Evolutionary conservation across 2,113 vertebrate species (phyloP).

Genomic region (Cynopterus brachyotis): DNA sequence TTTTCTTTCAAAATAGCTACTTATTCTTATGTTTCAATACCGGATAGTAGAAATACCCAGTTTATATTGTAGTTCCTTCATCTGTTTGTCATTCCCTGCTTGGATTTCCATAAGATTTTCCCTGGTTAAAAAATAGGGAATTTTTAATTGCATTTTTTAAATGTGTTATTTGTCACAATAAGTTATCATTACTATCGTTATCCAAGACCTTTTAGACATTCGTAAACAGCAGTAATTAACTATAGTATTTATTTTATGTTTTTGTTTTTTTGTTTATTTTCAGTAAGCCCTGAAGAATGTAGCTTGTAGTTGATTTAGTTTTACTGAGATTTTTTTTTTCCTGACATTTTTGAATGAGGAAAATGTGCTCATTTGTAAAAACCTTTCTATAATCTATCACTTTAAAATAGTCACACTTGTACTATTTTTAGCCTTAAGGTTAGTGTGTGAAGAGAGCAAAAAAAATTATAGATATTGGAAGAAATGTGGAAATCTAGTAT

Average conservation of each 20-base stretch:
- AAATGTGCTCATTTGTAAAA: background rate
- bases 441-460: background rate
- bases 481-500: background rate
- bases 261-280: slow-evolving; percentile 11
- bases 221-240: background rate
- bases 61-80: background rate
- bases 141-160: background rate
- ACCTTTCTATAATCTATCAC: background rate
- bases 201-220: background rate
- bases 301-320: background rate
- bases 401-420: background rate
- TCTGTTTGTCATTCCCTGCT: slow-evolving; percentile 4
- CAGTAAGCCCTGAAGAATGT: background rate
- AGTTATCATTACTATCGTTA: background rate
- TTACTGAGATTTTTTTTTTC: background rate
- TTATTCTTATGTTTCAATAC: slow-evolving; percentile 5
- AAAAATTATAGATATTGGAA: background rate
- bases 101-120: background rate
- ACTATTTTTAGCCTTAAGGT: background rate
- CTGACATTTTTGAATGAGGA: background rate
- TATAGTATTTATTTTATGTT: background rate
- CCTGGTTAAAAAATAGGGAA: background rate
- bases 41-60: background rate
- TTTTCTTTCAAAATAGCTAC: slow-evolving; percentile 35
- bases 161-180: slow-evolving; percentile 22